Percentiles rank a stretch among this genome's conserved stretches.
These are phyloP conservation scores for Hedychridium roseum DNA, from an alignment of 2,888 invertebrate species.

Conservation along the genomic window DNA sequence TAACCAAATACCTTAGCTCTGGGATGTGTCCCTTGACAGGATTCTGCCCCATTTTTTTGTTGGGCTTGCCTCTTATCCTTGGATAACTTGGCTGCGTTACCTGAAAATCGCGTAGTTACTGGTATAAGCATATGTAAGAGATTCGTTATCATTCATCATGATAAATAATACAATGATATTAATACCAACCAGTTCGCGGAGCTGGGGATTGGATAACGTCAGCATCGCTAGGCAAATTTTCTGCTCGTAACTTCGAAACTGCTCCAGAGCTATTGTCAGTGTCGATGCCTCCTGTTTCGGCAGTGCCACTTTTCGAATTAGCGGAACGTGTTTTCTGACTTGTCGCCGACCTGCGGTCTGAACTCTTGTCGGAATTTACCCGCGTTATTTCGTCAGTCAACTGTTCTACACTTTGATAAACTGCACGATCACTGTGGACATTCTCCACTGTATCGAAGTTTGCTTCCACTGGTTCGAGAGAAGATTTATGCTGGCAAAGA, in stretches of 20 bases:
- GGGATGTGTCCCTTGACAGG: slow-evolving; percentile 21
- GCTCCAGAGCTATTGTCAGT: no score
- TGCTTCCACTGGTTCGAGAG: background rate
- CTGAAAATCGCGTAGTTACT: slow-evolving; percentile 21
- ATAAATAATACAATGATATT: slow-evolving; percentile 1
- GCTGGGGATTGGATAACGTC: slow-evolving; percentile 50
- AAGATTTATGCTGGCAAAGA: no score
- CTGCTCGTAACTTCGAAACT: no score
- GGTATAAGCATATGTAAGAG: background rate
- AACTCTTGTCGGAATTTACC: slow-evolving; percentile 34
- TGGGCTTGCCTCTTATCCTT: slow-evolving; percentile 40
- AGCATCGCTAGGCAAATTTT: slow-evolving; percentile 53
- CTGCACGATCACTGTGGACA: no score
- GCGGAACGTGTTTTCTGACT: slow-evolving; percentile 29
- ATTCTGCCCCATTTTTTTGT: slow-evolving; percentile 45
- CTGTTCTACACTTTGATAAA: slow-evolving; percentile 14
- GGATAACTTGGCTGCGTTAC: slow-evolving; percentile 50
- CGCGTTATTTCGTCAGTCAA: slow-evolving; percentile 40
- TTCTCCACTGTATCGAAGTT: slow-evolving; percentile 6
- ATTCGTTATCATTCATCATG: background rate
- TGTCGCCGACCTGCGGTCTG: slow-evolving; percentile 39
- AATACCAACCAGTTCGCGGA: slow-evolving; percentile 37
- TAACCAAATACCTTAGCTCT: slow-evolving; percentile 45
- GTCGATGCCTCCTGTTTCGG: slow-evolving; percentile 37
- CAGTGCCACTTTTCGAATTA: slow-evolving; percentile 30